Base-by-base conservation (phyloP, 2,113 vertebrate genomes). In the Sebastes schlegelii region DNA sequence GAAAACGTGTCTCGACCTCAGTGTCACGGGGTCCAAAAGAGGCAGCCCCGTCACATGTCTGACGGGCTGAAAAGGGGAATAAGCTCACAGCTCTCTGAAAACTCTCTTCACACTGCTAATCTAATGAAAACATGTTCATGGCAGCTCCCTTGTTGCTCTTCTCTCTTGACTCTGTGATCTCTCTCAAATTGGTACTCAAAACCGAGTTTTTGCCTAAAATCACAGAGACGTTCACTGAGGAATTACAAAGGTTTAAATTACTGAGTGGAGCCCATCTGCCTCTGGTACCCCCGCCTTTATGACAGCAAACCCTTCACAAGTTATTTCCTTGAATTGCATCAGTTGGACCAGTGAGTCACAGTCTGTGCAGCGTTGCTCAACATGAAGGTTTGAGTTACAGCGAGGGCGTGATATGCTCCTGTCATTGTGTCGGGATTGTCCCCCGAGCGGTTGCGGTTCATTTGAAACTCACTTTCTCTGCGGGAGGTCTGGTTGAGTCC, bases 401-500 rank as follows among this genome's bases (percentile, higher is more conserved):
- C 19, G 40, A 74, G 80, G 16, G 51, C n/a, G 58, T 13, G 6
- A 58, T 13, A 19, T 19, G 34, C 40, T 23, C 40, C 34, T 21
- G 12, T 2, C 14, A 48, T 66, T 70, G 66, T 72, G 3, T 63
- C 13, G 6, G 8, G 2, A 52, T 45, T 46, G 55, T 66, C 49
- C 34, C 34, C 34, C 10, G 0, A n/a, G 34, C 4, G 5, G 17
- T 65, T 11, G 54, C 0, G 5, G 34, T 34, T 76, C 12, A 23
- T 8, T 12, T 61, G 14, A 51, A 40, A 96, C 97, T 97, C 94
- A 98, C 97, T 98, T 0, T 97, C 97, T 94, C 97, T 98, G 89
- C 95, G 97, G 3, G 97, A 98, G 48, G 96, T 96, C 55, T 97
- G 97, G 92, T 98, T 97, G 74, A 99, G 94, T 63, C 97, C 97